Percentiles rank a stretch among this genome's conserved stretches.
Conservation (phyloP, 2,888 invertebrate species). For the Nymphalis urticae region DNA sequence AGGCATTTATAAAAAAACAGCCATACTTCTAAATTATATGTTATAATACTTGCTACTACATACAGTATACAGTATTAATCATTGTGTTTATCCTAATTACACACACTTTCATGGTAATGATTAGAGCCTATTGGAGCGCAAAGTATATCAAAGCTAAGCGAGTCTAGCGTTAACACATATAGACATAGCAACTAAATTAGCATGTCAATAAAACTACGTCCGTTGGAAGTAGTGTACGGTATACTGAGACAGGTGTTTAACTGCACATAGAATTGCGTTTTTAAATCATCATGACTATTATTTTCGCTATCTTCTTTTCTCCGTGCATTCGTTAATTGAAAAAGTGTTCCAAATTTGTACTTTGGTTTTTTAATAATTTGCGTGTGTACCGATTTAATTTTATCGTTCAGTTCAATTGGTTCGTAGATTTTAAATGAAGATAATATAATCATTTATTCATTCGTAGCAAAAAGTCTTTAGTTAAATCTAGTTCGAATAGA, state of each 20-base stretch:
- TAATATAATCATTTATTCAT: too few relatives aligned
- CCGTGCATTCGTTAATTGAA: slow-evolving; percentile 11
- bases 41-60: slow-evolving; percentile 8
- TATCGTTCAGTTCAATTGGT: neutral
- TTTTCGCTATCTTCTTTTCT: slow-evolving; percentile 10
- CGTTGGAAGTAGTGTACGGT: slow-evolving; percentile 40
- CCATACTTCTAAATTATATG: neutral
- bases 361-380: neutral
- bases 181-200: slow-evolving; percentile 27
- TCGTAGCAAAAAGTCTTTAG: too few relatives aligned
- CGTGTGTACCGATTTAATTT: neutral
- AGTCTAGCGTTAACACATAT: slow-evolving; percentile 13
- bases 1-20: too few relatives aligned
- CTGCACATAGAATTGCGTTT: slow-evolving; percentile 37
- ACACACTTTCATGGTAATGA: slow-evolving; percentile 44
- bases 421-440: neutral
- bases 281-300: slow-evolving; percentile 22
- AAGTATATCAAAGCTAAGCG: slow-evolving; percentile 6
- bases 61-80: slow-evolving; percentile 26
- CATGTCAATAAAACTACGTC: slow-evolving; percentile 31
- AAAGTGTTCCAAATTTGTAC: slow-evolving; percentile 2
- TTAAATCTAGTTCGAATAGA: too few relatives aligned
- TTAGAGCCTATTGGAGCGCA: slow-evolving; percentile 44
- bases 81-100: slow-evolving; percentile 43
- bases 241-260: slow-evolving; percentile 40